phyloP scores from a whole-genome alignment of 2,888 invertebrate genomes.

The Seladonia tumulorum region DNA sequence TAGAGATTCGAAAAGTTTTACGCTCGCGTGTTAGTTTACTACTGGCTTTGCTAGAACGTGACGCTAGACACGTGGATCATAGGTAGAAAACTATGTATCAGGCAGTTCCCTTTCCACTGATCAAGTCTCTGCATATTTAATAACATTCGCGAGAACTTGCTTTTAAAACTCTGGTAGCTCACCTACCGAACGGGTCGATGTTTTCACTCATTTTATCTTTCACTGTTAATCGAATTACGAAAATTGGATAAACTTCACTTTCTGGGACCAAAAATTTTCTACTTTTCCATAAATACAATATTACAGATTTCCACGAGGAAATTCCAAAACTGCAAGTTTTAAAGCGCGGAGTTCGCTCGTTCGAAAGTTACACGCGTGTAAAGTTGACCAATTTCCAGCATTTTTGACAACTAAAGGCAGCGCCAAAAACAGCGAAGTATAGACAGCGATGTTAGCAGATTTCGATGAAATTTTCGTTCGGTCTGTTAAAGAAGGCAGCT shows the following conservation, averaged over 20 bases:
- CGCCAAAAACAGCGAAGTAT: no score
- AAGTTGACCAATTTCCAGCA: no score
- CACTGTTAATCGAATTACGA: background rate
- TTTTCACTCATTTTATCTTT: background rate
- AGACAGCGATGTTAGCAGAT: no score
- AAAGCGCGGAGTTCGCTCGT: no score
- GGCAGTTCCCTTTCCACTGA: background rate
- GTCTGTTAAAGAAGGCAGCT: no score
- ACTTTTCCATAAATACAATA: no score
- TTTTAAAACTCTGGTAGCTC: background rate
- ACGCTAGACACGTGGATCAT: conserved; percentile 4
- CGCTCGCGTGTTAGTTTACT: conserved; percentile 50
- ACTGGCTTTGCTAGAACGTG: conserved; percentile 52
- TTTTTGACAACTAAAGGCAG: no score
- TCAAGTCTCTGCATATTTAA: background rate
- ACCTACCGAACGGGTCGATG: background rate
- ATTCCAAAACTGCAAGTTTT: no score
- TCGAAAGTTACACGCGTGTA: no score
- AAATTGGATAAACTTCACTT: background rate
- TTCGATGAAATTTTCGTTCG: no score
- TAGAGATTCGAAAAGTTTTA: conserved; percentile 78
- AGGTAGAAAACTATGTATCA: background rate
- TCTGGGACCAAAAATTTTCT: no score
- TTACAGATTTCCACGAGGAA: no score
- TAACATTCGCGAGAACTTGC: background rate